Evolutionary conservation across 1,140 invertebrate species (phyloP).

Genomic region (Magallana angulata): DNA sequence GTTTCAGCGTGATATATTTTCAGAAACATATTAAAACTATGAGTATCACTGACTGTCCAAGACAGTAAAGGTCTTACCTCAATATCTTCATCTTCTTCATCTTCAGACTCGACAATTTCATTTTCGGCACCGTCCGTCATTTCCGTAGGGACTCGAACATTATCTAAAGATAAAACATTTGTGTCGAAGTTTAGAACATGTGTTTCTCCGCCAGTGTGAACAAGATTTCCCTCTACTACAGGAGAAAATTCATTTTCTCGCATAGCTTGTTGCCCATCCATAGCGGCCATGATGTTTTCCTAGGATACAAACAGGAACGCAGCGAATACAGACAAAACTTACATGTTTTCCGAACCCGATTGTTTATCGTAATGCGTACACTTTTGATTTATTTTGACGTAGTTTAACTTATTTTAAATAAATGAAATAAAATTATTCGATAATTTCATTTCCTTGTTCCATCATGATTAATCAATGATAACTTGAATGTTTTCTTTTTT

Average conservation of each 20-base stretch:
- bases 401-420: too few relatives aligned
- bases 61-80: constrained; percentile 50
- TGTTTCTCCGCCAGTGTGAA: constrained; percentile 66
- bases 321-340: constrained; percentile 14
- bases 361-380: neutral
- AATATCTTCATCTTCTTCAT: constrained; percentile 63
- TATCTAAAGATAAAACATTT: constrained; percentile 68
- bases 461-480: too few relatives aligned
- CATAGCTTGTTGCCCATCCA: constrained; percentile 42
- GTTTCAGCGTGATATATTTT: too few relatives aligned
- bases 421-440: too few relatives aligned
- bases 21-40: too few relatives aligned
- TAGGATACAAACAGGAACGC: constrained; percentile 61
- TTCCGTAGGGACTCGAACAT: constrained; percentile 55
- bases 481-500: neutral
- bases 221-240: constrained; percentile 62
- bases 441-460: too few relatives aligned
- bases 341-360: neutral
- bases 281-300: constrained; percentile 68
- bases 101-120: constrained; percentile 49
- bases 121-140: constrained; percentile 48
- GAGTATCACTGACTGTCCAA: too few relatives aligned
- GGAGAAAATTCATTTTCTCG: constrained; percentile 55
- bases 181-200: constrained; percentile 66
- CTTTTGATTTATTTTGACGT: too few relatives aligned